Conservation (phyloP, 1,140 invertebrate genomes). For the Phymorhynchus buccinoides region DNA sequence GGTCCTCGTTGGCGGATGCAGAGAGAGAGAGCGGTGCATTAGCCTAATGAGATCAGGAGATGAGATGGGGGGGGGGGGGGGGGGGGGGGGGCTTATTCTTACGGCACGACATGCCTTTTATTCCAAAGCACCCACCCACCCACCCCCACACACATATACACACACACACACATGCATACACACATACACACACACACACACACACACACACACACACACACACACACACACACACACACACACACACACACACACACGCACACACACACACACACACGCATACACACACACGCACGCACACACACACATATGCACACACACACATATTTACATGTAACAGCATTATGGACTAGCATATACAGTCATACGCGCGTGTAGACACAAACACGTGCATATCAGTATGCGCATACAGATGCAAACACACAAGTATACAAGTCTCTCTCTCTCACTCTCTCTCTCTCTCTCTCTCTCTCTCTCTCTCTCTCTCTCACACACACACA, state of each 20-base stretch:
- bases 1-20: no score
- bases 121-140: no score
- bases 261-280: no score
- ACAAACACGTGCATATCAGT: not conserved
- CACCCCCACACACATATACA: no score
- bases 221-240: no score
- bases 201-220: no score
- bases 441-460: not conserved
- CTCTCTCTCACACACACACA: not conserved
- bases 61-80: not conserved
- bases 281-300: no score
- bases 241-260: no score
- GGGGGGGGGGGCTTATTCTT: not conserved
- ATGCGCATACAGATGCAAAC: slow-evolving; percentile 13
- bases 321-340: not conserved
- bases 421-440: not conserved
- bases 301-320: no score
- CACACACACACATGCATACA: no score
- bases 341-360: not conserved
- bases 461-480: not conserved
- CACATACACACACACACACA: no score
- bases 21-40: no score
- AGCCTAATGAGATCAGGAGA: not conserved
- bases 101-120: not conserved
- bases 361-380: not conserved